Base-by-base conservation (phyloP, 2,888 invertebrate genomes). In the Clanis bilineata region DNA sequence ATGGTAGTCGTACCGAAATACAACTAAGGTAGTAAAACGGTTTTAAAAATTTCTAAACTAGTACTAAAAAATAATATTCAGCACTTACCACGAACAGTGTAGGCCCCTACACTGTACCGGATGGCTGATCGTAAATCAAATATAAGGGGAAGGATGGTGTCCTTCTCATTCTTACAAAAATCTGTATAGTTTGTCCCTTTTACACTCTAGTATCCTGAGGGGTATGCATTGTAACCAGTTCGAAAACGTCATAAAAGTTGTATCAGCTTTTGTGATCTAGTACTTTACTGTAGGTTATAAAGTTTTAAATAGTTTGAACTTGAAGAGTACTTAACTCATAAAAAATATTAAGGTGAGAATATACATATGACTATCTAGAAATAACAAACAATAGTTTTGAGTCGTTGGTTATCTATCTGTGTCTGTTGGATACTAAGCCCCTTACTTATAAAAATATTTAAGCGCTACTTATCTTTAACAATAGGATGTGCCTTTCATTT, bases 81-180 rank as follows among this genome's bases (percentile, higher is more conserved):
- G 63, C 72, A 74, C 65, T 75, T 74, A 69, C 69, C 69, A 73
- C 64, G 61, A 60, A 61, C 68, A 69, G 43, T 36, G 54, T 22
- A n/a, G n/a, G n/a, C n/a, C n/a, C n/a, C n/a, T n/a, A n/a, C n/a
- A n/a, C n/a, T n/a, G n/a, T n/a, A 44, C 64, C 28, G 64, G 56
- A 58, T 43, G 54, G 59, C 51, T 60, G 63, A 39, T 70, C 69
- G 68, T 74, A 68, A 71, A 67, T 75, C 70, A 77, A 69, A 71
- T 59, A 60, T 61, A 36, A 47, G 63, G 63, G 44, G 63, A 62
- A 7, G 58, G 58, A 12, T 55, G 2, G 23, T 54, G 23, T 74
- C 74, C 64, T 69, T 62, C 61, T 79, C 64, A 15, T 25, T 57
- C 66, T 6, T 41, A 57, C 3, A 4, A 56, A 47, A 59, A 38